Percentiles rank a stretch among this genome's conserved stretches.
phyloP scores from a whole-genome alignment of 2,888 invertebrate genomes.

The Phyto melanocephala region DNA sequence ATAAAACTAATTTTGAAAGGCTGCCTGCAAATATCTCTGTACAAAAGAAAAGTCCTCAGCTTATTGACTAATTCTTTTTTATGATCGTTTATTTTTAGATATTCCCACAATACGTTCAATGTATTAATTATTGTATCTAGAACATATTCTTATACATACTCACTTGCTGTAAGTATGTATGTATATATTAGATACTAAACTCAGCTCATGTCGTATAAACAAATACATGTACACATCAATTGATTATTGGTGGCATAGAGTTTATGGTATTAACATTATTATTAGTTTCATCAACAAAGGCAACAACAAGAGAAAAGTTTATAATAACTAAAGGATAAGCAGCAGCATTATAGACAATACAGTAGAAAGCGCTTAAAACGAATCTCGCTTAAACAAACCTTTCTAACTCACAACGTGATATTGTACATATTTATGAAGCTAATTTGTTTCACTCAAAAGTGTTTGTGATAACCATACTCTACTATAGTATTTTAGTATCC shows the following conservation, averaged over 20 bases:
- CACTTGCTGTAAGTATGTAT: too few species aligned
- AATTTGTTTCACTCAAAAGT: not conserved
- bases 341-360: not conserved
- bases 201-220: not conserved
- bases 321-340: too few species aligned
- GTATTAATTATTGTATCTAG: conserved; percentile 11
- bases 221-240: conserved; percentile 29
- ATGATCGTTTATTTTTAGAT: not conserved
- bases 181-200: not conserved
- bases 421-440: too few species aligned
- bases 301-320: not conserved
- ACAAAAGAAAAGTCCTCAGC: not conserved
- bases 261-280: conserved; percentile 45
- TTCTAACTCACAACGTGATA: too few species aligned
- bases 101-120: not conserved
- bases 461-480: not conserved
- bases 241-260: conserved; percentile 47
- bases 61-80: conserved; percentile 11
- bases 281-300: not conserved
- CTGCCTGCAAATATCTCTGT: not conserved
- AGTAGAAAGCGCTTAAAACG: not conserved
- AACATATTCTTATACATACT: too few species aligned
- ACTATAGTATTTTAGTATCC: not conserved
- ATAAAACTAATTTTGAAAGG: conserved; percentile 11
- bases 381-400: not conserved